Percentiles rank a stretch among this genome's conserved stretches.
Conservation (phyloP, 2,888 invertebrate species). For the Proisotoma minuta region DNA sequence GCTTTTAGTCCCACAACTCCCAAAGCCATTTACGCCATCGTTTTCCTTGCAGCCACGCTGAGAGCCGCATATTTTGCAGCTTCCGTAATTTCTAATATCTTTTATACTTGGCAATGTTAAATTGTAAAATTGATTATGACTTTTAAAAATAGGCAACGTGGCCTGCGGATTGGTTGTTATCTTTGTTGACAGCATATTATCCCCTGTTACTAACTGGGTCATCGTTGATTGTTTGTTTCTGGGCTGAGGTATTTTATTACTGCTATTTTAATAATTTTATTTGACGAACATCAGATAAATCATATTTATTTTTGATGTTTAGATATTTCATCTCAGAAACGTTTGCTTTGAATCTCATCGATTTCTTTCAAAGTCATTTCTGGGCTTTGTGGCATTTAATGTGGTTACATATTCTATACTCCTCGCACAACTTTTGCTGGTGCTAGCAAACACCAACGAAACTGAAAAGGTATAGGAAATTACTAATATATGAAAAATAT, state of each 20-base stretch:
- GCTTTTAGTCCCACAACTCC: slow-evolving; percentile 85
- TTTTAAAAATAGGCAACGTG: slow-evolving; percentile 63
- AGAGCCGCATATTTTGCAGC: slow-evolving; percentile 85
- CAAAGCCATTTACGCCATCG: slow-evolving; percentile 80
- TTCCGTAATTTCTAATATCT: slow-evolving; percentile 61
- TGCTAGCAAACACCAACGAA: slow-evolving; percentile 55
- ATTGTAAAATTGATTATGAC: neutral
- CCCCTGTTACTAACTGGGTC: slow-evolving; percentile 82
- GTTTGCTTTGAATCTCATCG: slow-evolving; percentile 81
- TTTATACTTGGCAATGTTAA: neutral
- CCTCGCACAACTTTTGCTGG: slow-evolving; percentile 65
- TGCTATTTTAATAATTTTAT: neutral
- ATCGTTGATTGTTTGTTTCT: slow-evolving; percentile 85
- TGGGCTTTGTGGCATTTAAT: slow-evolving; percentile 85
- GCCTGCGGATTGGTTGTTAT: slow-evolving; percentile 78
- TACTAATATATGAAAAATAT: too few relatives aligned
- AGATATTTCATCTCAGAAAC: slow-evolving; percentile 84
- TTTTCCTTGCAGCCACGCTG: slow-evolving; percentile 76
- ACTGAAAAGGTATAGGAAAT: slow-evolving; percentile 60
- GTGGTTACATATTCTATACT: slow-evolving; percentile 79
- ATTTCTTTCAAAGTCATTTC: slow-evolving; percentile 84
- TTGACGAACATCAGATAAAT: too few relatives aligned
- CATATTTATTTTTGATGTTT: slow-evolving; percentile 37
- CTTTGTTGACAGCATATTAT: slow-evolving; percentile 82
- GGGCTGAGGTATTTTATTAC: slow-evolving; percentile 73